Evolutionary conservation across 2,797 vertebrate genomes (phyloP).

Genomic region (Ptychadena robeensis): DNA sequence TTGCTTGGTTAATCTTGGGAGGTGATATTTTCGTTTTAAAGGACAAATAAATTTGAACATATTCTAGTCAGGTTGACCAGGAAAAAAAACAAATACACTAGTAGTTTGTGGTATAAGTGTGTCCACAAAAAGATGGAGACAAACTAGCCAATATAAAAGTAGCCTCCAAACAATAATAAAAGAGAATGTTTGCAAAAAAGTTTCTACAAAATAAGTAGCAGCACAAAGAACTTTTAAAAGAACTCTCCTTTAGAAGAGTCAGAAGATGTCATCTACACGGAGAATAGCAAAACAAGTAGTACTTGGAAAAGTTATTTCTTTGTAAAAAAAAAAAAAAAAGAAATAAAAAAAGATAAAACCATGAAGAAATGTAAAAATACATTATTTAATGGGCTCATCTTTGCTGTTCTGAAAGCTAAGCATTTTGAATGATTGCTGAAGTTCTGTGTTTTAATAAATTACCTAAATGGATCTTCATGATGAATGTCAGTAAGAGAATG

Average conservation of each 20-base stretch:
- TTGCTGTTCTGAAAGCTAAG: slow-evolving; percentile 56
- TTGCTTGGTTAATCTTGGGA: no score
- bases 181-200: no score
- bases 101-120: no score
- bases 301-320: slow-evolving; percentile 29
- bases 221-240: background rate
- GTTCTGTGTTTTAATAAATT: slow-evolving; percentile 59
- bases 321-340: slow-evolving; percentile 38
- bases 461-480: slow-evolving; percentile 61
- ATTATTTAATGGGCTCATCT: slow-evolving; percentile 62
- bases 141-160: background rate
- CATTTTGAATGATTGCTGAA: slow-evolving; percentile 48
- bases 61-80: no score
- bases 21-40: no score
- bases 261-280: background rate
- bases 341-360: slow-evolving; percentile 62
- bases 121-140: no score
- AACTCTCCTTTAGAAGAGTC: background rate
- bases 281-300: slow-evolving; percentile 16
- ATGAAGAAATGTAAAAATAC: slow-evolving; percentile 64
- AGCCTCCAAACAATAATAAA: background rate
- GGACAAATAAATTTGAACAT: no score
- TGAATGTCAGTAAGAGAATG: slow-evolving; percentile 52
- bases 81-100: no score
- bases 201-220: no score